Conservation (phyloP, 1,140 invertebrate genomes). For the Apis laboriosa region DNA sequence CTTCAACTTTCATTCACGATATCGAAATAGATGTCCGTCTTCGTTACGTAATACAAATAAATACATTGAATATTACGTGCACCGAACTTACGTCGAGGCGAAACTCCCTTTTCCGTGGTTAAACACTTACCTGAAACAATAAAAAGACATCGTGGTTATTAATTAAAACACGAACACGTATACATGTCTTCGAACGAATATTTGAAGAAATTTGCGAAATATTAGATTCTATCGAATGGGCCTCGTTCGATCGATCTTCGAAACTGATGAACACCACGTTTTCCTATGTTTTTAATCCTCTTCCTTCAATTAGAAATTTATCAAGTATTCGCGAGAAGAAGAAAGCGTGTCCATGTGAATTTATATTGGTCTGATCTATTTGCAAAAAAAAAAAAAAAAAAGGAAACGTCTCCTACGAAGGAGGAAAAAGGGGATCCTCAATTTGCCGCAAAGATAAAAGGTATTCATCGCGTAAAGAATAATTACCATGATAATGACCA, state of each 20-base stretch:
- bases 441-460: neutral
- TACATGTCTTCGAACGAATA: too few species aligned
- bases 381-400: neutral
- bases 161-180: neutral
- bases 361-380: too few species aligned
- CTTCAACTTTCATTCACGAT: neutral
- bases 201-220: too few species aligned
- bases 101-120: neutral
- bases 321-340: too few species aligned
- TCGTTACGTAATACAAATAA: neutral
- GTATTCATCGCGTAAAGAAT: neutral
- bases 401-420: neutral
- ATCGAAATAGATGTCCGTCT: neutral
- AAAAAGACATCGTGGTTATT: neutral
- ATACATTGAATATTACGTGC: neutral
- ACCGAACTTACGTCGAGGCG: neutral
- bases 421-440: neutral
- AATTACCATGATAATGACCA: slow-evolving; percentile 17
- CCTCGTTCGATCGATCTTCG: too few species aligned
- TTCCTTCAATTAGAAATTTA: too few species aligned
- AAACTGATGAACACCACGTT: too few species aligned
- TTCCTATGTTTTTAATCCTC: too few species aligned
- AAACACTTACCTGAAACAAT: slow-evolving; percentile 58
- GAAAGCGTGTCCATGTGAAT: too few species aligned
- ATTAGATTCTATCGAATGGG: too few species aligned